phyloP scores from a whole-genome alignment of 2,888 invertebrate species.

The Drosophila testacea region DNA sequence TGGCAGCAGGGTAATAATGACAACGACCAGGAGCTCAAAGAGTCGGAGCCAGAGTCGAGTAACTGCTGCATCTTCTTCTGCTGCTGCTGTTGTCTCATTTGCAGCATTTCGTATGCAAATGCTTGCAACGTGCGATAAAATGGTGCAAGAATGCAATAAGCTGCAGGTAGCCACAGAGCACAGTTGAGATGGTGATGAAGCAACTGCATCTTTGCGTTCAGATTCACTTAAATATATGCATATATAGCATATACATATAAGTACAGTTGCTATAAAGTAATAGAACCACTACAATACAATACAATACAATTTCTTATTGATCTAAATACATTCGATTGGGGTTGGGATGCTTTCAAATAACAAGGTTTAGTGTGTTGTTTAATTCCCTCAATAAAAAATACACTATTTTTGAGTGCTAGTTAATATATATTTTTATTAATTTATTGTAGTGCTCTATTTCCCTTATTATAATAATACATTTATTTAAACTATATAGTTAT shows the following conservation, averaged over 20 bases:
- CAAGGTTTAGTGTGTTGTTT: too few relatives aligned
- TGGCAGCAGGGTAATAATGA: constrained; percentile 79
- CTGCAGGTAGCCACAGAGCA: constrained; percentile 63
- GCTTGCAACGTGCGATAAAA: constrained; percentile 74
- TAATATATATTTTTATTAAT: too few relatives aligned
- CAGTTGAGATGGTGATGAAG: constrained; percentile 34
- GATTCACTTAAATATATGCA: background rate
- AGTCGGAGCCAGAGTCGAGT: constrained; percentile 14
- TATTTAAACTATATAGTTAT: too few relatives aligned
- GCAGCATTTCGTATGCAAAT: constrained; percentile 75
- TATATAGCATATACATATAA: background rate
- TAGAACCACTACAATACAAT: too few relatives aligned
- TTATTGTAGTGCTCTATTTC: too few relatives aligned
- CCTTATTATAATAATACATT: too few relatives aligned
- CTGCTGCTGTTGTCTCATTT: constrained; percentile 56
- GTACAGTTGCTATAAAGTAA: background rate
- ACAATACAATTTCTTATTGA: too few relatives aligned
- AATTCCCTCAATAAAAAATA: too few relatives aligned
- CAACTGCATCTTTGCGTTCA: constrained; percentile 30
- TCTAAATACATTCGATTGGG: too few relatives aligned
- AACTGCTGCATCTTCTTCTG: background rate
- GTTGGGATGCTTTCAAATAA: too few relatives aligned
- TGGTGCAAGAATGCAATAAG: constrained; percentile 54
- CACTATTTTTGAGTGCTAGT: too few relatives aligned
- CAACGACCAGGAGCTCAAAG: constrained; percentile 62